A percentile compares a stretch with the other conserved stretches of the same genome.
Evolutionary conservation across 2,113 vertebrate species (phyloP).

Genomic region (Chunga burmeisteri): DNA sequence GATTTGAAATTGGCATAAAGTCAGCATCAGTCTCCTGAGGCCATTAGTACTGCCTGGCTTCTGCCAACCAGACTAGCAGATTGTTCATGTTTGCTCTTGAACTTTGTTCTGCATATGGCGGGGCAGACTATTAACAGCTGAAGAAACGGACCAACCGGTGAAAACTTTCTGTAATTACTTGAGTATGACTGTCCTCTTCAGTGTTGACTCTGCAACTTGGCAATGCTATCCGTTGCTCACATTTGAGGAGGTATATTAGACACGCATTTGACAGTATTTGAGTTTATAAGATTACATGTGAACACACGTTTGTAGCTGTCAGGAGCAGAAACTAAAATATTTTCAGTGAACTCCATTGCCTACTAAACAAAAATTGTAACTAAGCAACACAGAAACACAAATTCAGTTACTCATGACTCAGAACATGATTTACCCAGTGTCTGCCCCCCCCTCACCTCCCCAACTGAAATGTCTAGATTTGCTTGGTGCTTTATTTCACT

Average conservation of each 20-base stretch:
- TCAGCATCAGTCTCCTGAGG: neutral
- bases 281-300: neutral
- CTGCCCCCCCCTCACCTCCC: neutral
- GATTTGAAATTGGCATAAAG: neutral
- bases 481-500: constrained; percentile 7
- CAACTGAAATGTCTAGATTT: neutral
- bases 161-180: neutral
- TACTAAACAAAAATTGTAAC: constrained; percentile 57
- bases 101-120: constrained; percentile 6
- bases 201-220: neutral
- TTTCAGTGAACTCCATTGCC: constrained; percentile 7
- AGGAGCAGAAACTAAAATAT: constrained; percentile 45
- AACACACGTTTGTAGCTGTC: neutral
- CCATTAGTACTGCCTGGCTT: neutral
- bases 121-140: neutral
- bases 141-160: neutral
- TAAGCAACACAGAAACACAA: constrained; percentile 51
- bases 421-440: neutral
- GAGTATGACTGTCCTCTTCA: neutral
- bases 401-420: constrained; percentile 10
- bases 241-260: neutral
- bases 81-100: constrained; percentile 1
- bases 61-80: constrained; percentile 6
- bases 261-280: neutral
- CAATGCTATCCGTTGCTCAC: neutral